A percentile compares a stretch with the other conserved stretches of the same genome.
Evolutionary conservation across 2,797 vertebrate genomes (phyloP).

Genomic region (Catharus ustulatus): DNA sequence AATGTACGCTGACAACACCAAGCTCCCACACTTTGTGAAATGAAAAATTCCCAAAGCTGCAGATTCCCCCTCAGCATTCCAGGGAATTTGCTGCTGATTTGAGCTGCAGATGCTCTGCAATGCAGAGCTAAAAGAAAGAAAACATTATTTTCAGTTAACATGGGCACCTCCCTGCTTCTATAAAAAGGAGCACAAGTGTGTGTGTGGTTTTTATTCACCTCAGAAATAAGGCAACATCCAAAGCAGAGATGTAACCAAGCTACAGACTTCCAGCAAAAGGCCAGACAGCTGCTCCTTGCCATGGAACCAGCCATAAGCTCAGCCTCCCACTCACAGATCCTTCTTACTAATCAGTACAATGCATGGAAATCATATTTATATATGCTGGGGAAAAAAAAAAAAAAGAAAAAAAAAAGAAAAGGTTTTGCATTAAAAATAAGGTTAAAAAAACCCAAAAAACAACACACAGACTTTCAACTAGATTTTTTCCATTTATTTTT

Average conservation of each 20-base stretch:
- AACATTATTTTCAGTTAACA: neutral
- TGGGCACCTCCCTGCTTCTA: neutral
- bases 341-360: neutral
- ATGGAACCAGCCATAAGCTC: neutral
- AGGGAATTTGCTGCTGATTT: conserved; percentile 1
- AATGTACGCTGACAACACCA: neutral
- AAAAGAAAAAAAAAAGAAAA: neutral
- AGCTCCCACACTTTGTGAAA: neutral
- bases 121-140: neutral
- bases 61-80: neutral
- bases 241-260: neutral
- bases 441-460: neutral
- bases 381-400: neutral
- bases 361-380: neutral
- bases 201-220: neutral
- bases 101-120: conserved; percentile 40
- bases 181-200: neutral
- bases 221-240: neutral
- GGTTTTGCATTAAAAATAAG: neutral
- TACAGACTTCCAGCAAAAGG: neutral
- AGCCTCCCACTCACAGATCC: neutral
- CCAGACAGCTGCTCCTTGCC: neutral
- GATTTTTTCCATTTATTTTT: neutral
- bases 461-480: neutral
- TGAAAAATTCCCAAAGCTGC: neutral